These are phyloP conservation scores for Acleris sparsana DNA, from an alignment of 2,888 invertebrate species.

Conservation along the genomic window DNA sequence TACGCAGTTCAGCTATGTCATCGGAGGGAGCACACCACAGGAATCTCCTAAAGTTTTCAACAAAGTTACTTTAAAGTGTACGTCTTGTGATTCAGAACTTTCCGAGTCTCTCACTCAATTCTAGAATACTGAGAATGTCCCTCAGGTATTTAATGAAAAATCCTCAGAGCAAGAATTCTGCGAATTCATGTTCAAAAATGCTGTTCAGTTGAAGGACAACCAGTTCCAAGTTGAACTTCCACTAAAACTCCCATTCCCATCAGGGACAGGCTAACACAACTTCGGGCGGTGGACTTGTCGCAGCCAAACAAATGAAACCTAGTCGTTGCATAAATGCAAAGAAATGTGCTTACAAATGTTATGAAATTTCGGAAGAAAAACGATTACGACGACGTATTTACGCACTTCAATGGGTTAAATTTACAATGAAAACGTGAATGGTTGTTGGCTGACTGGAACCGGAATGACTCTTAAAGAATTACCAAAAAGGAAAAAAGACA, in stretches of 20 bases:
- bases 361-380: too few relatives aligned
- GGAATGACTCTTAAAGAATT: neutral
- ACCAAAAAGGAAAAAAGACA: constrained; percentile 7
- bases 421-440: constrained; percentile 8
- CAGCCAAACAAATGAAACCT: too few relatives aligned
- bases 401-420: neutral
- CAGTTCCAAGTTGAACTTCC: constrained; percentile 38
- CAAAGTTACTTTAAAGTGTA: constrained; percentile 9
- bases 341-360: too few relatives aligned
- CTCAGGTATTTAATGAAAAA: constrained; percentile 33
- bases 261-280: too few relatives aligned
- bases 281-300: too few relatives aligned
- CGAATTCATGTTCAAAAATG: constrained; percentile 32
- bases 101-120: constrained; percentile 12
- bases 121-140: constrained; percentile 34
- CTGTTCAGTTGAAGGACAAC: constrained; percentile 30
- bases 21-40: constrained; percentile 26
- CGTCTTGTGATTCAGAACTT: constrained; percentile 24
- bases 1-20: constrained; percentile 31
- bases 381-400: too few relatives aligned
- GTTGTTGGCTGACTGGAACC: too few relatives aligned
- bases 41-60: neutral
- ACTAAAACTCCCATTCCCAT: constrained; percentile 32
- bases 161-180: constrained; percentile 34
- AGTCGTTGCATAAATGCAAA: too few relatives aligned